Conservation (phyloP, 1,140 invertebrate species). For the Drosophila melanogaster region DNA sequence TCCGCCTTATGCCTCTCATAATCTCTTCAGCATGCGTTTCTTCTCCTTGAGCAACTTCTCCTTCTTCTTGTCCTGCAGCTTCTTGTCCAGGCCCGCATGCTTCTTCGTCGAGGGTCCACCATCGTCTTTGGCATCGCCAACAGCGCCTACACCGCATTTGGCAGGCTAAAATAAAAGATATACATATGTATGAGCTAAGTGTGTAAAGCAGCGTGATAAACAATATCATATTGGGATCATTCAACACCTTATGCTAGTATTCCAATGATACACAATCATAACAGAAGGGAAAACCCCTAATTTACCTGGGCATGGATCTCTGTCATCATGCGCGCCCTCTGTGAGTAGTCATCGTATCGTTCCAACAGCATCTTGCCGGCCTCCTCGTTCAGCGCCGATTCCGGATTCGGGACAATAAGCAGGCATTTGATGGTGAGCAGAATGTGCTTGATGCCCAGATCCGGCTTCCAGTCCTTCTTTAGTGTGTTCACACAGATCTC, state of each 20-base stretch:
- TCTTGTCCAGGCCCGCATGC: conserved; percentile 90
- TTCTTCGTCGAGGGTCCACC: conserved; percentile 93
- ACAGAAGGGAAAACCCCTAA: too few relatives aligned
- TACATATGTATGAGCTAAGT: too few relatives aligned
- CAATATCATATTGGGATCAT: too few relatives aligned
- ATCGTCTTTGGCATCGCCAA: conserved; percentile 82
- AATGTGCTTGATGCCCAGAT: conserved; percentile 98
- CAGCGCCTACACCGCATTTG: conserved; percentile 65
- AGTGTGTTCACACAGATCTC: conserved; percentile 99
- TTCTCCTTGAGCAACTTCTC: conserved; percentile 92
- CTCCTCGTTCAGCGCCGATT: conserved; percentile 97
- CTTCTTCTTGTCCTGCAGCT: conserved; percentile 91
- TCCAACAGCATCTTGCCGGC: conserved; percentile 95
- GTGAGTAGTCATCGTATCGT: conserved; percentile 95
- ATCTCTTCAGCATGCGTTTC: conserved; percentile 93
- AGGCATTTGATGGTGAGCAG: conserved; percentile 97
- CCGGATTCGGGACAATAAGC: conserved; percentile 96
- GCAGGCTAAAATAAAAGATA: conserved; percentile 57
- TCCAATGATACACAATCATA: too few relatives aligned
- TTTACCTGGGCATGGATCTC: conserved; percentile 93
- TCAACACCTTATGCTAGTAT: too few relatives aligned
- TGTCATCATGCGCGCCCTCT: conserved; percentile 96
- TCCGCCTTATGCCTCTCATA: conserved; percentile 88
- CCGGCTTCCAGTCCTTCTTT: conserved; percentile 98
- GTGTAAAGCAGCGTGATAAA: too few relatives aligned